Conservation (phyloP, 2,113 vertebrate genomes). For the Ceyx margarethae region DNA sequence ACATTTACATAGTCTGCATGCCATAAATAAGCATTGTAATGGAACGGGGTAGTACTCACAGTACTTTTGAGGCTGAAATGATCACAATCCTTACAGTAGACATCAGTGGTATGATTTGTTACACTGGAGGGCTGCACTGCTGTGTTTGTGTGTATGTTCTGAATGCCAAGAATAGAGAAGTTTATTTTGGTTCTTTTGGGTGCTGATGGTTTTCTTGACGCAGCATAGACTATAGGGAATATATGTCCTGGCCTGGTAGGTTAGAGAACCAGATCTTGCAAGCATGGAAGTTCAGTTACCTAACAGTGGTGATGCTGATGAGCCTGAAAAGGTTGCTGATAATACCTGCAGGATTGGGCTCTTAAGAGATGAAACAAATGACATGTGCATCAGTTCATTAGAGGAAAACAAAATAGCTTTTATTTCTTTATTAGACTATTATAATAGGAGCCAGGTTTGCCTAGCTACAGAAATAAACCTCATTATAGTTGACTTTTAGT, state of each 20-base stretch:
- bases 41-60: not conserved
- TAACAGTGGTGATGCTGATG: not conserved
- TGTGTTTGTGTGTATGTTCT: conserved; percentile 14
- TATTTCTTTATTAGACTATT: not conserved
- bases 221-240: not conserved
- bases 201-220: not conserved
- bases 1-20: conserved; percentile 32
- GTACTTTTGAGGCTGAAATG: not conserved
- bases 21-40: conserved; percentile 36
- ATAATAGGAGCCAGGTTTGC: not conserved
- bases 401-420: not conserved
- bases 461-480: not conserved
- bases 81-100: not conserved
- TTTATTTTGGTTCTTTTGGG: not conserved
- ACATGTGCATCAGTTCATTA: not conserved
- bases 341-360: not conserved
- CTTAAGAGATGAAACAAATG: not conserved
- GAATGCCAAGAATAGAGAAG: not conserved
- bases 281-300: not conserved
- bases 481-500: not conserved
- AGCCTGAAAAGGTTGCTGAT: not conserved
- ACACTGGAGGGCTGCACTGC: not conserved
- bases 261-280: not conserved
- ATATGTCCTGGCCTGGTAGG: not conserved
- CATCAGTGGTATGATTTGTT: not conserved